Evolutionary conservation across 2,888 invertebrate genomes (phyloP).

Genomic region (Timema cristinae): DNA sequence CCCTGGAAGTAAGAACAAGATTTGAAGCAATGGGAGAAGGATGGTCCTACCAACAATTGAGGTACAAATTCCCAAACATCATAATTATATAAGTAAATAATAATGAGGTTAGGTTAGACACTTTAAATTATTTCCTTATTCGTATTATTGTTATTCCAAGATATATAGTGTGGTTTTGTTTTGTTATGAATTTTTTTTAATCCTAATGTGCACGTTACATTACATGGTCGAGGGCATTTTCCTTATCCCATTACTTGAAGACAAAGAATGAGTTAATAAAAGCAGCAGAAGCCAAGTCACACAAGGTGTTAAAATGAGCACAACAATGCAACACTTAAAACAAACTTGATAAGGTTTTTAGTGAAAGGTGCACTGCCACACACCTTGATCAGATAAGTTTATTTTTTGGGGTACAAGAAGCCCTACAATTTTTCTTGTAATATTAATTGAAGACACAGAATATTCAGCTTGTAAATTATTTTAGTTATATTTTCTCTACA

Average conservation of each 20-base stretch:
- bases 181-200: not conserved
- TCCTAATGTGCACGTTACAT: constrained; percentile 5
- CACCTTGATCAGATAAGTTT: too few relatives aligned
- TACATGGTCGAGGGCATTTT: constrained; percentile 60
- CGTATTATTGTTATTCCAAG: constrained; percentile 34
- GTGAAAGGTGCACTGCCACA: too few relatives aligned
- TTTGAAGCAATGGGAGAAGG: constrained; percentile 31
- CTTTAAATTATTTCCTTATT: too few relatives aligned
- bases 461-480: too few relatives aligned
- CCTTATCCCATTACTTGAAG: constrained; percentile 65
- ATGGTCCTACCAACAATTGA: not conserved
- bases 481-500: too few relatives aligned
- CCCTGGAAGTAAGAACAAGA: constrained; percentile 19
- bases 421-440: too few relatives aligned
- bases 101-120: too few relatives aligned
- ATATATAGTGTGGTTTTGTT: not conserved
- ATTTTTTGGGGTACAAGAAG: too few relatives aligned
- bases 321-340: not conserved
- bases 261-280: constrained; percentile 1
- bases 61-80: too few relatives aligned
- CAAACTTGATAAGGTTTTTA: not conserved
- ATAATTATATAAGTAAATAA: too few relatives aligned
- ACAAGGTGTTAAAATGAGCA: not conserved
- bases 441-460: too few relatives aligned
- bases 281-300: not conserved